Base-by-base conservation (phyloP, 2,113 vertebrate genomes). In the Entelurus aequoreus region DNA sequence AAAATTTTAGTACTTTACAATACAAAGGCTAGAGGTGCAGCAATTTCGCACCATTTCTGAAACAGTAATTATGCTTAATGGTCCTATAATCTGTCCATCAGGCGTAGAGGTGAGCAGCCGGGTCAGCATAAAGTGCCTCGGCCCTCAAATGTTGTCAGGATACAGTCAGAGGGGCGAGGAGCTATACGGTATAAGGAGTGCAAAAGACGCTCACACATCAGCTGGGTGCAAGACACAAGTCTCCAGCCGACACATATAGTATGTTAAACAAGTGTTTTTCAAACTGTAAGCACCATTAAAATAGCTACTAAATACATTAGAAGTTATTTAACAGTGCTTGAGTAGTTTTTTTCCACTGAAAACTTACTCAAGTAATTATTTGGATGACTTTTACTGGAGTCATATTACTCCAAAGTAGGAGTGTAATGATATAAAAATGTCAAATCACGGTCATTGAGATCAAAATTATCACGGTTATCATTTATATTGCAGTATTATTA, bases 11-110 rank as follows among this genome's bases (percentile, higher is more conserved):
- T 77, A 76, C 66, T 46, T 62, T 48, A 68, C 66, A 46, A 62
- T 48, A 68, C 66, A 46, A 48, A 47, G 76, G 80, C 49, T 63
- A 81, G 59, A 75, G 72, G 74, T 63, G 66, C 69, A 66, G 75
- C 77, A 82, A 88, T 86, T 87, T 88, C 76, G 82, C 84, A 80
- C 81, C 49, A 81, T 87, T 90, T 90, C 71, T 85, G 79, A 87
- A 88, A 84, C 69, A 75, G 84, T 90, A 91, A 91, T 91, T 90
- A 89, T 85, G 72, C 85, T 84, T 89, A 91, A 91, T 90, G 85
- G 86, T 76, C 78, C 85, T 89, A 90, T 90, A 89, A 90, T 89
- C 87, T 84, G 78, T 88, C 89, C 81, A 74, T 90, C 88, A 87
- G 80, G 63, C 74, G 8, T n/a, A 68, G 69, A 85, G 88, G 90